Evolutionary conservation across 2,797 vertebrate genomes (phyloP), one percentile per base, ranked within the genome.

Genomic region (Eptatretus atami): DNA sequence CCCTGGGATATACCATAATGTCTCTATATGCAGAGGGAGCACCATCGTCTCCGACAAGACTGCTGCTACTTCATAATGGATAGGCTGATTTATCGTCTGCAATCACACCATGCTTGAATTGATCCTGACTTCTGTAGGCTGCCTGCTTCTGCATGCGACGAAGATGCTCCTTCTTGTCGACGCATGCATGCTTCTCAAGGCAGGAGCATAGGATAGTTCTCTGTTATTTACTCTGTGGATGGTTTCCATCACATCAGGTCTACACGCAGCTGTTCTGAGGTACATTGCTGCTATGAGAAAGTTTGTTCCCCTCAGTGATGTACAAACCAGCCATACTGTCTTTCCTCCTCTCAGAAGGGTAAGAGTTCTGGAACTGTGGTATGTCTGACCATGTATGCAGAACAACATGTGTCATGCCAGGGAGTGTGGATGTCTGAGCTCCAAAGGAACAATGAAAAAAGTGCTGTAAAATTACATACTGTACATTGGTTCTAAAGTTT

Each of bases 81-180:
- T 12, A 61, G 57, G 57, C 57, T 61, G 57, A 61, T n/a, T n/a
- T 61, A 61, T 61, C 57, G 24, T 61, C 57, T 61, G 57, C 57
- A 12, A 61, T 61, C 57, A 12, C 15, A 9, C 2, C 57, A 61
- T 12, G 11, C 57, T 12, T 61, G 57, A 61, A 61, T n/a, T 61
- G 57, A 61, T 61, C 57, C 9, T 61, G 57, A 61, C 57, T 10
- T 61, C 57, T 61, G 57, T 61, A n/a, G 10, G 11, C 3, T 61
- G 57, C 12, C 55, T 60, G 31, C 31, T 61, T 24, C 57, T 61
- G 57, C 11, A 61, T 61, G 2, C 57, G n/a, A 61, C 57, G 11
- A 61, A 61, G 9, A 61, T 10, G 19, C 57, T 61, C 2, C 57
- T 10, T 61, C 2, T 2, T 61, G 11, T 12, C 12, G 57, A 61